These are phyloP conservation scores for Tipula unca DNA, from an alignment of 2,888 invertebrate genomes.

Conservation along the genomic window DNA sequence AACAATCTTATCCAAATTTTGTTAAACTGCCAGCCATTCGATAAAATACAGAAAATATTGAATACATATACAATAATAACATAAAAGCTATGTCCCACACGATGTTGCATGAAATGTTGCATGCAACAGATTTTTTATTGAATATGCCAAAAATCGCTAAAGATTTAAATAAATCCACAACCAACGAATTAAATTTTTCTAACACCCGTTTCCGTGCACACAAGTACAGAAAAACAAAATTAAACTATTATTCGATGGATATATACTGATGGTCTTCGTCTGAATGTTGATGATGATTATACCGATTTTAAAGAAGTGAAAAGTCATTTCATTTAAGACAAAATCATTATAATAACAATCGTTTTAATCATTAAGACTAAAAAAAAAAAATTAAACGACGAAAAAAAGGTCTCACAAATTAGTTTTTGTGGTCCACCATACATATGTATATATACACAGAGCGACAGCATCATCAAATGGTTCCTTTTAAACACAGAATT, in stretches of 20 bases:
- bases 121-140: neutral
- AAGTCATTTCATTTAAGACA: conserved; percentile 14
- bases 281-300: neutral
- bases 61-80: too few relatives aligned
- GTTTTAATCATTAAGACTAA: neutral
- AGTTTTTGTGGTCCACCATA: neutral
- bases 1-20: too few relatives aligned
- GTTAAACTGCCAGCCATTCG: too few relatives aligned
- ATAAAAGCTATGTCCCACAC: neutral
- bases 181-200: neutral
- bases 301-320: conserved; percentile 14
- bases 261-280: neutral
- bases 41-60: too few relatives aligned
- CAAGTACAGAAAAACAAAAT: neutral
- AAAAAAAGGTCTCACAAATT: conserved; percentile 9
- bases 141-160: neutral
- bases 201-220: neutral
- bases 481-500: neutral
- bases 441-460: neutral
- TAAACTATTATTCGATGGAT: neutral
- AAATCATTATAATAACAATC: conserved; percentile 14
- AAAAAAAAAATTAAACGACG: neutral
- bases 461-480: neutral
- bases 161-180: neutral
- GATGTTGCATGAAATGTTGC: neutral